Percentiles rank a stretch among this genome's conserved stretches.
These are phyloP conservation scores for Syndactyla subalaris DNA, from an alignment of 2,797 vertebrate genomes.

Conservation along the genomic window DNA sequence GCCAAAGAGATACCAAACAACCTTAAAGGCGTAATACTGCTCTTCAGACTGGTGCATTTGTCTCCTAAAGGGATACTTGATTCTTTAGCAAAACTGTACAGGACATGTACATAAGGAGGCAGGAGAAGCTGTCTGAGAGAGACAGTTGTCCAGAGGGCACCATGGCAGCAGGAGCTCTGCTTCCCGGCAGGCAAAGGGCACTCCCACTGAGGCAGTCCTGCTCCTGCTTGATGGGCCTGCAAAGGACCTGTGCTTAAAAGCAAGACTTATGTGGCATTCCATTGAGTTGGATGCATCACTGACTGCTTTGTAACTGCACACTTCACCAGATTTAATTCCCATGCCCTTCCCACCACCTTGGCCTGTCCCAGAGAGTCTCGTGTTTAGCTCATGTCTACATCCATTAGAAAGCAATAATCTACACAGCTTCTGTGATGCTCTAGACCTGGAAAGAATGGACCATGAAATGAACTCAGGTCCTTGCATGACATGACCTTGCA, in stretches of 20 bases:
- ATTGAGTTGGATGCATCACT: background rate
- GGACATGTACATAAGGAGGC: background rate
- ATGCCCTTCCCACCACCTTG: background rate
- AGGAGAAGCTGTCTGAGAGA: background rate
- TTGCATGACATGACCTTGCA: rapidly evolving
- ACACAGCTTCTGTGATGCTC: background rate
- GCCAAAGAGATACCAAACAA: background rate
- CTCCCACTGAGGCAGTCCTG: background rate
- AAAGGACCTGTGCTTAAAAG: background rate
- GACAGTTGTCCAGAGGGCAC: background rate
- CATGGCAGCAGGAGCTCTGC: background rate
- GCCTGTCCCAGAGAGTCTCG: background rate
- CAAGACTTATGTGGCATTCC: background rate
- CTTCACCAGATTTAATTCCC: background rate
- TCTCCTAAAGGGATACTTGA: background rate
- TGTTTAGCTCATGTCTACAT: background rate
- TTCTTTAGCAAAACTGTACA: background rate
- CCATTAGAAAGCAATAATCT: background rate
- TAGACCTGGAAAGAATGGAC: background rate
- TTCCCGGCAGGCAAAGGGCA: background rate
- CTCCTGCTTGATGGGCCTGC: background rate
- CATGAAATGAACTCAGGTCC: background rate
- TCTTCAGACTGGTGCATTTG: background rate
- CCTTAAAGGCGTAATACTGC: background rate
- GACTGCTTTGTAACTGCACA: background rate